These are phyloP conservation scores for Drosophila neoperkinsi DNA, from an alignment of 2,888 invertebrate genomes.

Conservation along the genomic window DNA sequence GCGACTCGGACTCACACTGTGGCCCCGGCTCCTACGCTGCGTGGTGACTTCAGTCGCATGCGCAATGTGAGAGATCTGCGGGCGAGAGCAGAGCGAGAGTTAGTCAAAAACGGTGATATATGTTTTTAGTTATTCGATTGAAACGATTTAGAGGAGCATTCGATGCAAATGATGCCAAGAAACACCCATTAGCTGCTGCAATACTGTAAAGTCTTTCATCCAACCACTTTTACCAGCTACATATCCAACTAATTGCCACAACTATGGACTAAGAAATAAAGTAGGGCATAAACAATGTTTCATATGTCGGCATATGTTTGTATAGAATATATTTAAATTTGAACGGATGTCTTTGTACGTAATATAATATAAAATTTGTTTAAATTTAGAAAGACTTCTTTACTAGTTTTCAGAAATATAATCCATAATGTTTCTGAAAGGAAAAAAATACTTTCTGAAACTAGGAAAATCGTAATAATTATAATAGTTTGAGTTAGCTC, in stretches of 20 bases:
- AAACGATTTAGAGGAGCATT: neutral
- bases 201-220: neutral
- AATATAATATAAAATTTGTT: neutral
- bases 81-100: neutral
- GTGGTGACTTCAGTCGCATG: slow-evolving; percentile 46
- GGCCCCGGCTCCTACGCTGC: slow-evolving; percentile 1
- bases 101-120: neutral
- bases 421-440: too few species aligned
- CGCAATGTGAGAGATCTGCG: slow-evolving; percentile 20
- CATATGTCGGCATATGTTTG: too few species aligned
- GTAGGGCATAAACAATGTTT: too few species aligned
- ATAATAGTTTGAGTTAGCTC: neutral
- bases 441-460: neutral
- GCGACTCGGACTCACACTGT: neutral
- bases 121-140: neutral
- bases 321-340: too few species aligned
- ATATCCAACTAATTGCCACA: neutral
- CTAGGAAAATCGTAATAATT: neutral
- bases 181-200: neutral
- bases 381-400: neutral
- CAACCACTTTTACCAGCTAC: neutral
- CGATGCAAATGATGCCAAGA: neutral
- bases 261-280: neutral
- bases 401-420: too few species aligned
- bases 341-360: neutral